A percentile compares a stretch with the other conserved stretches of the same genome.
phyloP scores from a whole-genome alignment of 2,888 invertebrate species.

The Taphrorychus bicolor region DNA sequence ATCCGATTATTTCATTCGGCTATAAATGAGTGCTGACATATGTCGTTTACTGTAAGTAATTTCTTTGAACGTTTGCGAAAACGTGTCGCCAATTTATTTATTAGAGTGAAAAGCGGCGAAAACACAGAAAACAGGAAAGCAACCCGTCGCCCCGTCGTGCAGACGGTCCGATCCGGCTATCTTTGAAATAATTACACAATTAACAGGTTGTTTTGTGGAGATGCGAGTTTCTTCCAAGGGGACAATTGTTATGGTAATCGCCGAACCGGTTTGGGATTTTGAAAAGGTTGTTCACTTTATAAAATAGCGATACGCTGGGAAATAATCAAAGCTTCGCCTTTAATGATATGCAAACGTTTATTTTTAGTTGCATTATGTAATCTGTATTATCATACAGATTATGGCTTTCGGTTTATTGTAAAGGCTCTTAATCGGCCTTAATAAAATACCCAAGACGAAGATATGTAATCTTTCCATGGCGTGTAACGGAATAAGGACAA shows the following conservation, averaged over 20 bases:
- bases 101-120: neutral
- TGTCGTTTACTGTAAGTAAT: neutral
- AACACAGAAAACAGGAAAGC: neutral
- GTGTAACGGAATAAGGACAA: constrained; percentile 20
- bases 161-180: constrained; percentile 29
- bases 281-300: constrained; percentile 60
- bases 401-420: constrained; percentile 39
- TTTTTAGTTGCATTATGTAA: constrained; percentile 53
- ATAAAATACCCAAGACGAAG: constrained; percentile 34
- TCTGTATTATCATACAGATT: constrained; percentile 53
- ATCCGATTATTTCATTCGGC: constrained; percentile 4
- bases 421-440: constrained; percentile 31
- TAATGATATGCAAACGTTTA: constrained; percentile 51
- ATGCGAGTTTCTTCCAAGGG: constrained; percentile 50
- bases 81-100: neutral
- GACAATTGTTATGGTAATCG: constrained; percentile 61
- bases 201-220: constrained; percentile 59
- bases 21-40: constrained; percentile 1
- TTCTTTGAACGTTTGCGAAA: neutral
- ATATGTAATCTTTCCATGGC: constrained; percentile 11
- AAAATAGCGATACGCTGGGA: constrained; percentile 53
- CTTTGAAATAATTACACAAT: constrained; percentile 56
- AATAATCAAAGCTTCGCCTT: constrained; percentile 40
- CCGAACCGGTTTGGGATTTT: constrained; percentile 59
- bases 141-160: constrained; percentile 21